Evolutionary conservation across 1,140 invertebrate genomes (phyloP).

Genomic region (Chrysoperla carnea): DNA sequence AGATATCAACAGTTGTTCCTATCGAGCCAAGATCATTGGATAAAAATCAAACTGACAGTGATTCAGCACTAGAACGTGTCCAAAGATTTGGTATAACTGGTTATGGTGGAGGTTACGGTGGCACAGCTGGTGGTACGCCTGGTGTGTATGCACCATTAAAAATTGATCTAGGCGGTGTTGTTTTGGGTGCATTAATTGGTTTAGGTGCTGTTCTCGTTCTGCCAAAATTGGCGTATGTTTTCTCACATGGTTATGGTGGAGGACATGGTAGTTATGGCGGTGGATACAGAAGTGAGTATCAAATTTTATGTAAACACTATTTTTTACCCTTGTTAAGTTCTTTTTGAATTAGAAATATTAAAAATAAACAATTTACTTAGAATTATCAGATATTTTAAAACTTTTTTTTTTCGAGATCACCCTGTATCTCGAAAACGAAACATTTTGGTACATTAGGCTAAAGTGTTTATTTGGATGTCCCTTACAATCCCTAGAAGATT

Average conservation of each 20-base stretch:
- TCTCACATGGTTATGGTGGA: constrained; percentile 46
- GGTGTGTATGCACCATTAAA: constrained; percentile 46
- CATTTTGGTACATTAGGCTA: too few relatives aligned
- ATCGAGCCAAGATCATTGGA: background rate
- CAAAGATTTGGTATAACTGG: constrained; percentile 8
- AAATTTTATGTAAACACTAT: constrained; percentile 1
- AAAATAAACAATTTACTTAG: too few relatives aligned
- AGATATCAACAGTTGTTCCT: constrained; percentile 4
- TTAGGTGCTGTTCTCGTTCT: constrained; percentile 59
- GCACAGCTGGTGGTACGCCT: constrained; percentile 29
- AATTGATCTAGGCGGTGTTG: constrained; percentile 61
- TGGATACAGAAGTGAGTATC: constrained; percentile 36
- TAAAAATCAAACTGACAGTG: constrained; percentile 7
- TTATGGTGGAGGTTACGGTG: constrained; percentile 15
- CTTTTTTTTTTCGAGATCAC: too few relatives aligned
- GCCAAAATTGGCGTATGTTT: constrained; percentile 53
- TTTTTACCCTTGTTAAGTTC: background rate
- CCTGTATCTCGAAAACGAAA: too few relatives aligned
- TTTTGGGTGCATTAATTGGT: constrained; percentile 58
- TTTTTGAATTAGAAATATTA: constrained; percentile 3
- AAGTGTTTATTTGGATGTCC: too few relatives aligned
- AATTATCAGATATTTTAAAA: too few relatives aligned
- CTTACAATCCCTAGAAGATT: too few relatives aligned
- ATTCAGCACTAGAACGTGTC: constrained; percentile 7
- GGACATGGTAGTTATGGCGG: constrained; percentile 26